Evolutionary conservation across 2,888 invertebrate species (phyloP), one percentile per base, ranked within the genome.

Genomic region (Myathropa florea): DNA sequence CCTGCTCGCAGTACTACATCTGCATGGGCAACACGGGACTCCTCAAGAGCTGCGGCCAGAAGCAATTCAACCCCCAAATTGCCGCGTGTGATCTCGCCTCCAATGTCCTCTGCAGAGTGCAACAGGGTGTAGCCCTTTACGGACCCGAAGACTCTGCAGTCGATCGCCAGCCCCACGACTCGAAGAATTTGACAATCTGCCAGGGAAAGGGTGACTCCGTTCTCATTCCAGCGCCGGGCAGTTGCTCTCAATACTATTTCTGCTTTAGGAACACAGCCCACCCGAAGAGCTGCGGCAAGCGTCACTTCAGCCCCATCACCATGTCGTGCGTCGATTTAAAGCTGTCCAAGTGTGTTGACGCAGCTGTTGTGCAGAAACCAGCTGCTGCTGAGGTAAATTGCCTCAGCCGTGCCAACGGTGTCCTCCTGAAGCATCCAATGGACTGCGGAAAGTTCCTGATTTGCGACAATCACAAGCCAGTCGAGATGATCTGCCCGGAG

Each of bases 231-330:
- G 90, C 90, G 3, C 91, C 92, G 0, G 91, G 91, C 10, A 91
- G 90, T 64, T 92, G 92, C 65, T 90, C 90, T 0, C 88, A 89
- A 30, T 92, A 89, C 89, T 92, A 90, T 39, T 90, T 91, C 60
- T 92, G 92, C 59, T 89, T 90, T 60, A 88, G 88, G 39, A 89
- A 89, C 3, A 30, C 73, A 0, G 89, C 90, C 2, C 23, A 79
- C 4, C 75, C 89, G 21, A 88, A 76, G 59, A 82, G 64, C 0
- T 92, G 92, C 39, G 83, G 73, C 14, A 21, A 33, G 2, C 81
- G 68, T 14, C 85, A 85, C 53, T 85, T 85, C 30, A 73, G 55
- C 36, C 77, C 85, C 6, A 77, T 77, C 46, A 73, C 63, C 18
- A 26, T 77, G 67, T 72, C 72, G 0, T 85, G 85, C 24, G 77